phyloP scores from a whole-genome alignment of 2,797 vertebrate species.

The Labroides dimidiatus region DNA sequence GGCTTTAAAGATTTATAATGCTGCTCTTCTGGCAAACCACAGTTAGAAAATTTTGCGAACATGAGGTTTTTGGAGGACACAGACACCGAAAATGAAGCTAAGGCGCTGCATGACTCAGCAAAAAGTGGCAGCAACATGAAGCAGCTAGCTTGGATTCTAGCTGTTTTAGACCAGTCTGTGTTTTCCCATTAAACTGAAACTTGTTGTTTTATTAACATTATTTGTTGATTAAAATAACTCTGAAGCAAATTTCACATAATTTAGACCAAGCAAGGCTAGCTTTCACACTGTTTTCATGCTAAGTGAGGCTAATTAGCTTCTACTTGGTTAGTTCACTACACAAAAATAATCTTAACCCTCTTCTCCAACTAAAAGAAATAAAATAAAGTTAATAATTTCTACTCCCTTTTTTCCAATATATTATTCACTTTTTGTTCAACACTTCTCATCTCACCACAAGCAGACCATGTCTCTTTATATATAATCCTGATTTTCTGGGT shows the following conservation, averaged over 20 bases:
- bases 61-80: neutral
- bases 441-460: slow-evolving; percentile 6
- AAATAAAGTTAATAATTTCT: neutral
- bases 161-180: neutral
- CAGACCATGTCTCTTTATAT: neutral
- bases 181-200: neutral
- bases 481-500: slow-evolving; percentile 41
- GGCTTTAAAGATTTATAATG: no score
- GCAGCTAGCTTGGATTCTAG: neutral
- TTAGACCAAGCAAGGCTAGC: neutral
- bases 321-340: no score
- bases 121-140: neutral
- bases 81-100: neutral
- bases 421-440: slow-evolving; percentile 1
- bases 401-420: neutral
- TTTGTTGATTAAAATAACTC: neutral
- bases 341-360: no score
- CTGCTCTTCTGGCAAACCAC: no score
- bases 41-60: neutral
- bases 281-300: neutral
- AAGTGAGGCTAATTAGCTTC: neutral
- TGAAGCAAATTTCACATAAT: neutral
- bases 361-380: no score
- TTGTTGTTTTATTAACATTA: neutral
- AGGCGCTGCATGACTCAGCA: neutral